Percentiles rank a stretch among this genome's conserved stretches.
These are phyloP conservation scores for Eulemur macaco DNA, from an alignment of 2,113 vertebrate species.

Conservation along the genomic window DNA sequence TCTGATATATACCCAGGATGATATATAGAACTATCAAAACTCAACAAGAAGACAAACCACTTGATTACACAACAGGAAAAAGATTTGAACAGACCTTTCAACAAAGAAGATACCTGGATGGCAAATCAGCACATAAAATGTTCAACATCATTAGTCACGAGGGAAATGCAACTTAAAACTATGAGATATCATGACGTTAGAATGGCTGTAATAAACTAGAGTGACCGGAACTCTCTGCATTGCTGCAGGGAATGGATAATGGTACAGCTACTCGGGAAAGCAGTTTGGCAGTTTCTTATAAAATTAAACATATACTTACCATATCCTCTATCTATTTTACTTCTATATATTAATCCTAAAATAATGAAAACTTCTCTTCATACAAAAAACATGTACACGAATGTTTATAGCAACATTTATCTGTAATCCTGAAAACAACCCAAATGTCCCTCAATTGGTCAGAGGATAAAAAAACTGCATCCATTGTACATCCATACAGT, in stretches of 20 bases:
- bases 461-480: background rate
- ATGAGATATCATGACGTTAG: background rate
- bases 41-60: background rate
- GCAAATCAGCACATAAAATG: background rate
- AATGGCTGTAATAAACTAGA: background rate
- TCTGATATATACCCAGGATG: background rate
- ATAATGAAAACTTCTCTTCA: constrained; percentile 8
- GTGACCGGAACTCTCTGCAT: background rate
- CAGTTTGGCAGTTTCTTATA: background rate
- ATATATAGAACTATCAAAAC: background rate
- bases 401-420: background rate
- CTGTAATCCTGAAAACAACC: background rate
- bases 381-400: background rate
- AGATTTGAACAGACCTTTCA: background rate
- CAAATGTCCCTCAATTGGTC: background rate
- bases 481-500: background rate
- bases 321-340: background rate
- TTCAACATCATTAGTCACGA: background rate
- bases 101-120: background rate
- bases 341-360: background rate
- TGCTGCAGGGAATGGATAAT: background rate
- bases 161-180: background rate
- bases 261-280: background rate
- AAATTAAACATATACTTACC: background rate
- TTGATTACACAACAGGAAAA: background rate